Evolutionary conservation across 2,888 invertebrate genomes (phyloP), one percentile per base, ranked within the genome.

Genomic region (Oeneis ivallda): DNA sequence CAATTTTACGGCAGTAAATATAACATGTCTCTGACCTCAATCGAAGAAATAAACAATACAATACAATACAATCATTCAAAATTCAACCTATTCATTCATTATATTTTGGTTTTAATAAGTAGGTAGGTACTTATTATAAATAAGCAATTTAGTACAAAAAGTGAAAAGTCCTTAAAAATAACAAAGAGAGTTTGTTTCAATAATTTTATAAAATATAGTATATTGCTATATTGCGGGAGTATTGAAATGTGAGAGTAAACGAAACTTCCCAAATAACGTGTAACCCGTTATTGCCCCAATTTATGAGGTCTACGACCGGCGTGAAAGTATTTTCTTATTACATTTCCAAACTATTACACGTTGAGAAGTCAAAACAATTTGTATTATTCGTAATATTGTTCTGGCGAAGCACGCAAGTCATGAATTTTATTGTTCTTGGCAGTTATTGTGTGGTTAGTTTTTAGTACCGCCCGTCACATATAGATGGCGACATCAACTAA

Each of bases 301-400:
- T 61, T 66, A 68, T 39, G 63, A 63, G 57, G 62, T 62, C 68
- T 32, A 56, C 43, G 62, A 59, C 63, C 56, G 57, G 53, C 41
- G 56, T 49, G 34, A 54, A 59, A 61, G 19, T 62, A 58, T 65
- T 65, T 52, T 62, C 37, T 63, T 54, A 63, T 63, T 37, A 45
- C 45, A 47, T 47, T 62, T 32, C 26, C 15, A 62, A 39, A 32
- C 26, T 53, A 54, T 41, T 41, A 41, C 19, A 45, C 11, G 45
- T 58, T 58, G 26, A 45, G 15, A 9, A 58, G 32, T 58, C 45
- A 45, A 45, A 57, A 57, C 57, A 57, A 57, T 57, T 57, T 43
- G 43, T 45, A n/a, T 58, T 19, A 45, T 57, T 57, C n/a, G 43
- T 26, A 26, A 26, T 56, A 39, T 41, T 19, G 32, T 26, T 45